A percentile compares a stretch with the other conserved stretches of the same genome.
These are phyloP conservation scores for Ariopsis seemanni DNA, from an alignment of 2,113 vertebrate species.

Conservation along the genomic window DNA sequence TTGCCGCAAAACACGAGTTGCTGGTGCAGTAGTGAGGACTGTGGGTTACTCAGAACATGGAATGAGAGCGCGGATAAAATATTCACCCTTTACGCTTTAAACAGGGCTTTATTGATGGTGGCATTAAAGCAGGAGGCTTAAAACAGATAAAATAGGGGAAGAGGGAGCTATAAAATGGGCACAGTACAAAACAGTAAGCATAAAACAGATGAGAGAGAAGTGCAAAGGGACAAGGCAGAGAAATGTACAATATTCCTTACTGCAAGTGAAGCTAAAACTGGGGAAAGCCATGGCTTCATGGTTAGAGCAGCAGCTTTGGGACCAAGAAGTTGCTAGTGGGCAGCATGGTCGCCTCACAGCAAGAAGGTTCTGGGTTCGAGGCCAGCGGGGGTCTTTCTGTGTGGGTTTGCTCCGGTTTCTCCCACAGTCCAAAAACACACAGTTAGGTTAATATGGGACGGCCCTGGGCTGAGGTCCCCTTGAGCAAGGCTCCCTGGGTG, in stretches of 20 bases:
- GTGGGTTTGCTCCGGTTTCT: too few species aligned
- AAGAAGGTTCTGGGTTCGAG: too few species aligned
- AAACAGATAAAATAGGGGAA: neutral
- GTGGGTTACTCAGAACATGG: neutral
- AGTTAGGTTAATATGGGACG: too few species aligned
- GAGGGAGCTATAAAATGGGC: neutral
- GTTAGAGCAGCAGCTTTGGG: too few species aligned
- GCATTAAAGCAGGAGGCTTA: neutral
- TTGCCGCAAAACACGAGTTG: slow-evolving; percentile 52
- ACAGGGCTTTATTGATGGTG: neutral
- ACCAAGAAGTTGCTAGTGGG: too few species aligned
- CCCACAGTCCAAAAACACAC: too few species aligned
- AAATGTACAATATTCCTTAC: neutral
- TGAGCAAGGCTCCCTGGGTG: too few species aligned
- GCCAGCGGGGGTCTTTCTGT: too few species aligned
- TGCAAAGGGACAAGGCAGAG: neutral
- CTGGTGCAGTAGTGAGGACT: slow-evolving; percentile 48
- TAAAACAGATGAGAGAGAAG: neutral
- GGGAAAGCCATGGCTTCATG: too few species aligned
- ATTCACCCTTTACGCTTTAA: neutral
- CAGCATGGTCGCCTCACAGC: too few species aligned
- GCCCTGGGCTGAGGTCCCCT: too few species aligned
- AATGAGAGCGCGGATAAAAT: slow-evolving; percentile 4
- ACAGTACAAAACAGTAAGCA: neutral
- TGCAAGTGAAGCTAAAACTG: neutral